Conservation (phyloP, 1,140 invertebrate species). For the Rhopalosiphum padi region DNA sequence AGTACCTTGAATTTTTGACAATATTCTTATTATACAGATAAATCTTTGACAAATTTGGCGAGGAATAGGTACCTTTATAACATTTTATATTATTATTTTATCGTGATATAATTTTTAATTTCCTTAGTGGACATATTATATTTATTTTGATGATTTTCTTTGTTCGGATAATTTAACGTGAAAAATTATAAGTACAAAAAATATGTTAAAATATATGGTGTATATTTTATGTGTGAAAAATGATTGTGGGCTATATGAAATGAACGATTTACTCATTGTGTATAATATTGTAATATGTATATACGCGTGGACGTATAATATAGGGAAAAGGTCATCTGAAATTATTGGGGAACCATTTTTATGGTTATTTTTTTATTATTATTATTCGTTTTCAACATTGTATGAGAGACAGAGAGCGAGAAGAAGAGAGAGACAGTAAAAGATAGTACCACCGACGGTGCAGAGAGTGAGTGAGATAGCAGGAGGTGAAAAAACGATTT, state of each 20-base stretch:
- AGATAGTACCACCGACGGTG: no score
- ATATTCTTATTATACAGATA: background rate
- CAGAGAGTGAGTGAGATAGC: background rate
- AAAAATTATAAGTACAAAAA: background rate
- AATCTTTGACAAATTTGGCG: background rate
- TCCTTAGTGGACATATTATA: background rate
- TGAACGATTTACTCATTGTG: no score
- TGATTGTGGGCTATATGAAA: background rate
- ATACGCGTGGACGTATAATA: background rate
- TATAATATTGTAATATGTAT: background rate
- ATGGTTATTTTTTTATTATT: background rate
- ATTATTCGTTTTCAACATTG: background rate
- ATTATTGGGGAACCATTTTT: background rate
- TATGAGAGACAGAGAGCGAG: background rate
- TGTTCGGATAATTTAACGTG: background rate
- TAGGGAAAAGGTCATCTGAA: background rate
- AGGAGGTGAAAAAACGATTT: slow-evolving; percentile 25
- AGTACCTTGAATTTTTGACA: background rate
- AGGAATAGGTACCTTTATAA: background rate
- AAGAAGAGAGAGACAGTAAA: background rate
- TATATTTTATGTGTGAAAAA: no score
- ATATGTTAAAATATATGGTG: background rate
- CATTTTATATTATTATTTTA: background rate
- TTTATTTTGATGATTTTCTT: background rate
- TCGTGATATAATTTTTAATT: background rate